phyloP scores from a whole-genome alignment of 2,113 vertebrate genomes.

The Hipposideros armiger region DNA sequence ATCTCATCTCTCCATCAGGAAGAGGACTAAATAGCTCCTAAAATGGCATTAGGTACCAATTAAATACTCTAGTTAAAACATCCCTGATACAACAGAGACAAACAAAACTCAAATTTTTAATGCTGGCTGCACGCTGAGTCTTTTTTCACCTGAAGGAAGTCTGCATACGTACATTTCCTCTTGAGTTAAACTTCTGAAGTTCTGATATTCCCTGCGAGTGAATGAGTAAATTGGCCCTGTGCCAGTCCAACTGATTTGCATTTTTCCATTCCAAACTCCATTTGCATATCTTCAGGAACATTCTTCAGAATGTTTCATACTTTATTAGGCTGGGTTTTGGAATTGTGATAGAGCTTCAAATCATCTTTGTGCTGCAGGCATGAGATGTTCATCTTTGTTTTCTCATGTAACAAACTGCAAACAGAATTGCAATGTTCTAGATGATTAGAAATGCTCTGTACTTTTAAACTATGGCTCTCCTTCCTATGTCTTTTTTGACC shows the following conservation, averaged over 20 bases:
- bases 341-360: constrained; percentile 16
- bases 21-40: not conserved
- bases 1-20: not conserved
- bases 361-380: not conserved
- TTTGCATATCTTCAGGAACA: constrained; percentile 49
- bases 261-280: constrained; percentile 32
- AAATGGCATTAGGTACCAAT: not conserved
- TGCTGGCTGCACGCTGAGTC: not conserved
- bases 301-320: not conserved
- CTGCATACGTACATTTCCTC: not conserved
- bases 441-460: not conserved
- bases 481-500: not conserved
- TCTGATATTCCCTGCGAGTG: not conserved
- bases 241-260: constrained; percentile 11
- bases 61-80: not conserved
- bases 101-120: constrained; percentile 40
- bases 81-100: not conserved
- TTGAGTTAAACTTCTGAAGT: not conserved
- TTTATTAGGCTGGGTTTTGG: constrained; percentile 28
- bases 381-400: constrained; percentile 45
- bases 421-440: not conserved
- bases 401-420: not conserved
- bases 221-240: not conserved
- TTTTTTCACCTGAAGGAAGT: constrained; percentile 20
- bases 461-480: not conserved